These are phyloP conservation scores for Blera fallax DNA, from an alignment of 2,888 invertebrate species.

Conservation along the genomic window DNA sequence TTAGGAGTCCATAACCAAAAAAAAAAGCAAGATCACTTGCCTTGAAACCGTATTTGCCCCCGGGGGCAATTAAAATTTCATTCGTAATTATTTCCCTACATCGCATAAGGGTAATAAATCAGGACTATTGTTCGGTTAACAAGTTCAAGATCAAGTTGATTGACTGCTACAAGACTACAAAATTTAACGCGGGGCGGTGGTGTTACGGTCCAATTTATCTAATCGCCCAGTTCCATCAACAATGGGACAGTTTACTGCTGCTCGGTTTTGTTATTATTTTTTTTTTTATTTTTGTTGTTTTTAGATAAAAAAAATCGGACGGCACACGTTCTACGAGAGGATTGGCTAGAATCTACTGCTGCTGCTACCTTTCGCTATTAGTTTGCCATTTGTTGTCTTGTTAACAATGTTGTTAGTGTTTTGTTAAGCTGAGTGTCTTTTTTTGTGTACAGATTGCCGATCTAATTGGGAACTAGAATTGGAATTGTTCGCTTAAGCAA, in stretches of 20 bases:
- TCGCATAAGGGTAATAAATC: constrained; percentile 45
- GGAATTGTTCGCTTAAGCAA: background rate
- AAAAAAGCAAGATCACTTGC: constrained; percentile 9
- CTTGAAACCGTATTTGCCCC: constrained; percentile 18
- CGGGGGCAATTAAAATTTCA: constrained; percentile 14
- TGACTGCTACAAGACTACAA: constrained; percentile 4
- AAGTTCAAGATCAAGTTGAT: constrained; percentile 56
- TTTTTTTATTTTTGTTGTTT: background rate
- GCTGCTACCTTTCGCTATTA: background rate
- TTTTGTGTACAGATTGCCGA: background rate
- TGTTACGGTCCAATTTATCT: constrained; percentile 29
- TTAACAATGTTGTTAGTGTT: constrained; percentile 20
- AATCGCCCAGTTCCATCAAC: constrained; percentile 11
- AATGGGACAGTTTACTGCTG: constrained; percentile 25
- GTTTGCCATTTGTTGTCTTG: background rate
- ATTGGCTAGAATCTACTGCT: background rate
- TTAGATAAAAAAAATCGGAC: background rate
- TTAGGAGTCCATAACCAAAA: background rate
- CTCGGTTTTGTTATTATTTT: background rate
- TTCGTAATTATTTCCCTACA: constrained; percentile 24
- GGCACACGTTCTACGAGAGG: constrained; percentile 25
- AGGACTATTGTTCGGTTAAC: constrained; percentile 47
- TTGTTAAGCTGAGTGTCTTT: background rate
- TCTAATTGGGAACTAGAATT: constrained; percentile 13
- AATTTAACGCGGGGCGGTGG: background rate